Base-by-base conservation (phyloP, 1,140 invertebrate species). In the Drosophila subpulchrella region DNA sequence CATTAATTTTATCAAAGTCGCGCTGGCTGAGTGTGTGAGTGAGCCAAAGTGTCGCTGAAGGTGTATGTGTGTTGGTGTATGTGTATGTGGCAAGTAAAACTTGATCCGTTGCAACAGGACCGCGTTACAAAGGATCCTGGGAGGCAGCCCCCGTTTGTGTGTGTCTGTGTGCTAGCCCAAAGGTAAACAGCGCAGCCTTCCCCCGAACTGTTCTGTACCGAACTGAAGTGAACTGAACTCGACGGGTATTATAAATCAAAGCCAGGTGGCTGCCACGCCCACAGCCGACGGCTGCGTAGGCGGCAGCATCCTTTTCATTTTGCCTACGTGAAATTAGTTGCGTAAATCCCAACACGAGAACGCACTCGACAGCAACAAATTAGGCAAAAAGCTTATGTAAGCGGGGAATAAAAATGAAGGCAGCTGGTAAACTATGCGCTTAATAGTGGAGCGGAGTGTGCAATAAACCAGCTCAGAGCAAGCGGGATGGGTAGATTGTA, bases 291-390 rank as follows among this genome's bases (percentile, higher is more conserved):
- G 12, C 34, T 30, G 6, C 36, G n/a, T 42, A 51, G 59, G 57
- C 59, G 41, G 46, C 24, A 47, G 60, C 75, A 70, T 62, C 60
- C 63, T 75, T 89, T 88, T 77, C 63, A 89, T 84, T 88, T 83
- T 61, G 80, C 63, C 83, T 84, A 88, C 81, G 84, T 71, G 61
- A 88, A 88, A 88, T 88, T 84, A 88, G 84, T 88, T 88, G 84
- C 84, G 84, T 88, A 88, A 88, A 83, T 88, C 83, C 83, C 83
- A 89, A 88, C 83, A 88, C 83, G 77, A 89, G 80, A 88, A 88
- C 84, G 80, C 76, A 84, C 84, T 88, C 78, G 82, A 77, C 68
- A 58, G 39, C 71, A 72, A 78, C 75, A 78, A 79, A 84, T 82
- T 82, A 79, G 60, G 55, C 62, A 73, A 88, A 83, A 66, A 77